A percentile compares a stretch with the other conserved stretches of the same genome.
phyloP scores from a whole-genome alignment of 2,797 vertebrate genomes.

The Etheostoma perlongum region DNA sequence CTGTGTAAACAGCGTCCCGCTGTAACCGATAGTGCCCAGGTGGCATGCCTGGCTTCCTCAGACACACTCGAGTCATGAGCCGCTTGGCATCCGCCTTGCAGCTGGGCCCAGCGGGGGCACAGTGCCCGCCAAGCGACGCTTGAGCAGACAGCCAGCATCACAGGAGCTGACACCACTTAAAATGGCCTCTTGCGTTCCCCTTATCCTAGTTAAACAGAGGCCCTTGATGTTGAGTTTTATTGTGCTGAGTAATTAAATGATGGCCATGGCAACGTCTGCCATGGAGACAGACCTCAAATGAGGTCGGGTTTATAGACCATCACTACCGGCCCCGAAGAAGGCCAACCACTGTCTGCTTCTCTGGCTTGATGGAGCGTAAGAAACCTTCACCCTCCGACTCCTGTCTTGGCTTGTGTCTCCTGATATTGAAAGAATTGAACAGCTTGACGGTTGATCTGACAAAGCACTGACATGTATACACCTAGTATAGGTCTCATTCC shows the following conservation, averaged over 20 bases:
- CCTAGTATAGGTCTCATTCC: constrained; percentile 1
- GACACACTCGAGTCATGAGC: constrained; percentile 49
- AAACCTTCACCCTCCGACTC: constrained; percentile 24
- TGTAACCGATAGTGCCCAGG: constrained; percentile 70
- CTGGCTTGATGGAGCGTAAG: constrained; percentile 45
- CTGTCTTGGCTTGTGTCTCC: constrained; percentile 11
- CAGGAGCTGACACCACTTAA: constrained; percentile 64
- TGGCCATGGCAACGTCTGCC: constrained; percentile 56
- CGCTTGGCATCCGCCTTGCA: constrained; percentile 56
- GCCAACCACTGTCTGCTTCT: constrained; percentile 41
- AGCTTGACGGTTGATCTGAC: constrained; percentile 29
- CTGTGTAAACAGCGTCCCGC: constrained; percentile 53
- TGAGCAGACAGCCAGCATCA: constrained; percentile 50
- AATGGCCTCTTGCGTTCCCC: constrained; percentile 42
- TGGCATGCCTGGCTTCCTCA: constrained; percentile 57
- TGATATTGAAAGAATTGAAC: constrained; percentile 35
- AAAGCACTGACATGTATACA: constrained; percentile 22
- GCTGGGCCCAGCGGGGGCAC: constrained; percentile 55
- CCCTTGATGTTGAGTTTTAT: constrained; percentile 77
- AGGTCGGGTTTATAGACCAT: constrained; percentile 66
- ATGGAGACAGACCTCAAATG: constrained; percentile 64
- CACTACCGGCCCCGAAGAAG: constrained; percentile 47
- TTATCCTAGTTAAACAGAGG: constrained; percentile 60
- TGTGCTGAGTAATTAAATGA: constrained; percentile 76
- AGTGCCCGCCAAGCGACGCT: constrained; percentile 60